A percentile compares a stretch with the other conserved stretches of the same genome.
These are phyloP conservation scores for Rhombomys opimus DNA, from an alignment of 2,113 vertebrate species.

Conservation along the genomic window DNA sequence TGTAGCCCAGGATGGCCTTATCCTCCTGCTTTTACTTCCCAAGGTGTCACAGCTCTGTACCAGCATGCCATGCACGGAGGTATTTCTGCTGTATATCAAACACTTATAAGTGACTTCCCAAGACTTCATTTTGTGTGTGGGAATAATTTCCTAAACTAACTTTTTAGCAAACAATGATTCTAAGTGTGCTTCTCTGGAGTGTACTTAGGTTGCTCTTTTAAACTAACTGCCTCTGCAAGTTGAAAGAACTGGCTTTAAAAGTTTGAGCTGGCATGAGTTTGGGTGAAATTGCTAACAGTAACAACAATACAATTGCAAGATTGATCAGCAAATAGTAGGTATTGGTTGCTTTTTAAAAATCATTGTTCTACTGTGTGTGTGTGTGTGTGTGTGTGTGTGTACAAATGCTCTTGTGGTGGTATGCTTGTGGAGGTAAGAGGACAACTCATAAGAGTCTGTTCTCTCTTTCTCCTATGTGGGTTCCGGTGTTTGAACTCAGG, in stretches of 20 bases:
- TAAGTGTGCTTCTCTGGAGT: background rate
- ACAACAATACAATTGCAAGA: background rate
- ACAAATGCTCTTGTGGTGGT: background rate
- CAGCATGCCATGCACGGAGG: background rate
- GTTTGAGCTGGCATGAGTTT: background rate
- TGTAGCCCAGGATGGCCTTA: background rate
- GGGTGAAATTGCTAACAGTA: background rate
- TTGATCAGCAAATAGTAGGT: background rate
- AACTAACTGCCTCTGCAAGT: background rate
- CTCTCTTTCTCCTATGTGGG: background rate
- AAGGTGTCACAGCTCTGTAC: background rate
- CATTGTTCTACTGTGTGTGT: background rate
- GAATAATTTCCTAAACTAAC: background rate
- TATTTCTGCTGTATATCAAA: background rate
- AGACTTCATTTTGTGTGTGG: background rate
- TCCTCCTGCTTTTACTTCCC: too few relatives aligned
- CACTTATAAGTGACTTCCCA: background rate
- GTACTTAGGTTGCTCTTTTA: background rate
- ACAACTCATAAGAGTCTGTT: background rate
- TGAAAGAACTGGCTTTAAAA: conserved; percentile 35
- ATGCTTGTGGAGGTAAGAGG: background rate
- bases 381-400: too few relatives aligned
- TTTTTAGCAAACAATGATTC: background rate
- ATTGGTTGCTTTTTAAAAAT: background rate
- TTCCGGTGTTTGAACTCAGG: background rate